A percentile compares a stretch with the other conserved stretches of the same genome.
phyloP scores from a whole-genome alignment of 30 jellyfish, hydroid and myxozoan species.

The Euphysa ruthae region DNA sequence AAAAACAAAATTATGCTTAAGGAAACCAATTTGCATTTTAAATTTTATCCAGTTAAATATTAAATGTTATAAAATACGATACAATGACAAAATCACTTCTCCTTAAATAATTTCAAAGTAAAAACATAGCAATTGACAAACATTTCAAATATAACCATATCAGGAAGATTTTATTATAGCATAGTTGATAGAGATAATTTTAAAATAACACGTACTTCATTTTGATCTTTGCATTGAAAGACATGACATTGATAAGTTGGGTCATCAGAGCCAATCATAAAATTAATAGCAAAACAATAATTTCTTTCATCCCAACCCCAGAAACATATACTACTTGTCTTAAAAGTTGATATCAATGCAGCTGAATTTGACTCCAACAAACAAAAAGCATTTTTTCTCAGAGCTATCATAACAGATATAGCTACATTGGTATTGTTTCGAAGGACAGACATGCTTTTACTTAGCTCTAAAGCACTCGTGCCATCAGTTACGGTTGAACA shows the following conservation, averaged over 20 bases:
- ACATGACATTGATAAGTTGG: slow-evolving; percentile 69
- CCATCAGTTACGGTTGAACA: slow-evolving; percentile 84
- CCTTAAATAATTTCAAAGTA: no score
- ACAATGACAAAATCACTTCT: no score
- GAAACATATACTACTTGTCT: slow-evolving; percentile 40
- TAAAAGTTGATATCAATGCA: slow-evolving; percentile 62
- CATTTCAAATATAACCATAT: no score
- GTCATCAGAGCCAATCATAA: slow-evolving; percentile 61
- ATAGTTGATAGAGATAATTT: no score
- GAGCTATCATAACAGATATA: slow-evolving; percentile 54
- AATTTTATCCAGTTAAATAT: no score
- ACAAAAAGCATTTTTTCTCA: slow-evolving; percentile 44
- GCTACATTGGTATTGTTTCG: slow-evolving; percentile 44
- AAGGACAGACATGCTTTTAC: slow-evolving; percentile 54
- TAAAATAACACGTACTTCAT: no score
- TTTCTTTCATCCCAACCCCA: slow-evolving; percentile 80
- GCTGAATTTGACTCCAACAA: slow-evolving; percentile 60
- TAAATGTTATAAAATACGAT: no score
- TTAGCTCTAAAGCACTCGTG: slow-evolving; percentile 69
- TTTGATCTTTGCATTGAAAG: slow-evolving; percentile 73
- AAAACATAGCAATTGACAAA: no score
- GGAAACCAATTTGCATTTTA: no score
- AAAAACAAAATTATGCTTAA: no score
- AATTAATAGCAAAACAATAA: slow-evolving; percentile 79
- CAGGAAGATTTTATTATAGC: no score